Evolutionary conservation across 2,113 vertebrate species (phyloP).

Genomic region (Sturnira hondurensis): DNA sequence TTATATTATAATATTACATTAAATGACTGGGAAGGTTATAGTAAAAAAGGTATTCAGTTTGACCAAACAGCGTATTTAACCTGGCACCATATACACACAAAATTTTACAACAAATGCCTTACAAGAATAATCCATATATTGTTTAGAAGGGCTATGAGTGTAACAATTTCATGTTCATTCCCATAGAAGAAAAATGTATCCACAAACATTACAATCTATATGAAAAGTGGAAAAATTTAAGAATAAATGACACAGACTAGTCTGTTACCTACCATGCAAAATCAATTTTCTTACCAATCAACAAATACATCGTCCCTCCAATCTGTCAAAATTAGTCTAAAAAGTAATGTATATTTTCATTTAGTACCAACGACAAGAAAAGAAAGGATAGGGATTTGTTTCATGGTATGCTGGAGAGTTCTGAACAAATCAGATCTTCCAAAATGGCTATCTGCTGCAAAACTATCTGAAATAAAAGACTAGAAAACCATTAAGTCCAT

Average conservation of each 20-base stretch:
- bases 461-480: not conserved
- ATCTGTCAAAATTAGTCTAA: not conserved
- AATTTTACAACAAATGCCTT: conserved; percentile 1
- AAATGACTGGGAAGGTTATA: not conserved
- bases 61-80: not conserved
- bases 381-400: not conserved
- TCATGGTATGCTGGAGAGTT: not conserved
- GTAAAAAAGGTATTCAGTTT: not conserved
- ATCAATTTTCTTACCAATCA: conserved; percentile 27
- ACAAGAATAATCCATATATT: not conserved
- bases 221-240: conserved; percentile 6
- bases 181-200: not conserved
- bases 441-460: not conserved
- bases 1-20: not conserved
- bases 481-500: not conserved
- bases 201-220: not conserved
- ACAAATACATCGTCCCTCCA: not conserved
- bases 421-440: not conserved
- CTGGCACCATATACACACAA: not conserved
- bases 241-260: not conserved
- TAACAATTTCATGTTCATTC: not conserved
- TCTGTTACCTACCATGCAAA: not conserved
- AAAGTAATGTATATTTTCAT: conserved; percentile 20
- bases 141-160: not conserved
- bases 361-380: not conserved